phyloP scores from a whole-genome alignment of 2,797 vertebrate genomes.

The Liasis olivaceus region DNA sequence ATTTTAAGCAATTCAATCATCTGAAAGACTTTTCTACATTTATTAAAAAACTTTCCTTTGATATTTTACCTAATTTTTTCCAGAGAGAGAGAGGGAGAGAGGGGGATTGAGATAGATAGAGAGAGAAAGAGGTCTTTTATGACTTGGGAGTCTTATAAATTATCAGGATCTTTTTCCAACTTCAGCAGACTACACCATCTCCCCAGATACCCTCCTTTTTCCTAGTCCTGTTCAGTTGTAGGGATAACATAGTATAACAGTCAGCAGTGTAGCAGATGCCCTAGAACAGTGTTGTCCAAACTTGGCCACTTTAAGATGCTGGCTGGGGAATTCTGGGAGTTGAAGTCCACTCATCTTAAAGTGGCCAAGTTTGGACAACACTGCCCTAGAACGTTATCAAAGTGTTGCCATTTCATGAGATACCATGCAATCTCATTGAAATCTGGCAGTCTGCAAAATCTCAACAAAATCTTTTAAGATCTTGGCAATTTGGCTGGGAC shows the following conservation, averaged over 20 bases:
- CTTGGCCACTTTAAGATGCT: too few relatives aligned
- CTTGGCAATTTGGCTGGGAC: not conserved
- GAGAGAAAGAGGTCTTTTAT: too few relatives aligned
- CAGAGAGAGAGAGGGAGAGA: too few relatives aligned
- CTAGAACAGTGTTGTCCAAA: too few relatives aligned
- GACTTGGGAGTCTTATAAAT: too few relatives aligned
- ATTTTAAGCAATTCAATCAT: constrained; percentile 51
- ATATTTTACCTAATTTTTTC: not conserved
- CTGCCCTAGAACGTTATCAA: not conserved
- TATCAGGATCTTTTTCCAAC: too few relatives aligned
- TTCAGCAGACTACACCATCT: not conserved
- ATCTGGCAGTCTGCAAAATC: not conserved
- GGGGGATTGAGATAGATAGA: too few relatives aligned
- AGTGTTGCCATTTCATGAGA: not conserved
- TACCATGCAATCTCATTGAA: not conserved
- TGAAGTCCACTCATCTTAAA: too few relatives aligned
- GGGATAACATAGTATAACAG: not conserved
- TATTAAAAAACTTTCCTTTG: not conserved
- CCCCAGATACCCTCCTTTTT: not conserved
- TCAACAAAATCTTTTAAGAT: not conserved
- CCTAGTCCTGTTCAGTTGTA: not conserved
- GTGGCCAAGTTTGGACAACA: too few relatives aligned
- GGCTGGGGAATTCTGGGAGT: too few relatives aligned
- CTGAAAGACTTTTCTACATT: constrained; percentile 22
- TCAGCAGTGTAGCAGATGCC: not conserved